These are phyloP conservation scores for Drosophila kanekoi DNA, from an alignment of 2,888 invertebrate species.

Conservation along the genomic window DNA sequence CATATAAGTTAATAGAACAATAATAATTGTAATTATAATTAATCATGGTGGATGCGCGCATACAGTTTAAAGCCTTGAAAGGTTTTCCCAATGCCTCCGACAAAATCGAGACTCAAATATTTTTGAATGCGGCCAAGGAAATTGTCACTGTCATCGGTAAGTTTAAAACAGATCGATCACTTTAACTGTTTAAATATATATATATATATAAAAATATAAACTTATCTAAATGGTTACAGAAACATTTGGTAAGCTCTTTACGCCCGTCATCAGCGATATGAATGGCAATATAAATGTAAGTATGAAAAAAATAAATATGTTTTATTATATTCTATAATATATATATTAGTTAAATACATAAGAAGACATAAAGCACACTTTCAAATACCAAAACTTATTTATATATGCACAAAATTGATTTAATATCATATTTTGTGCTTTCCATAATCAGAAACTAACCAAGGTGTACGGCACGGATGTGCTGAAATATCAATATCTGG, in stretches of 20 bases:
- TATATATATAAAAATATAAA: neutral
- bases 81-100: constrained; percentile 87
- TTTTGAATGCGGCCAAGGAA: constrained; percentile 88
- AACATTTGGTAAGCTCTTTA: constrained; percentile 90
- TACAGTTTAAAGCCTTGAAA: constrained; percentile 81
- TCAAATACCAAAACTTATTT: no score
- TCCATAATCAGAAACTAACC: constrained; percentile 87
- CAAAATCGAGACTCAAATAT: constrained; percentile 87
- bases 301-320: neutral
- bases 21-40: neutral
- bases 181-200: neutral
- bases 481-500: constrained; percentile 87
- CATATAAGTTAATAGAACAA: neutral
- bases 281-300: constrained; percentile 91
- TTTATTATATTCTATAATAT: neutral
- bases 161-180: constrained; percentile 64
- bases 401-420: neutral
- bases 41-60: constrained; percentile 59
- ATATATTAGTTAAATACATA: no score
- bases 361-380: no score
- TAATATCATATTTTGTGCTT: neutral
- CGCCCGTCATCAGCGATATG: constrained; percentile 91
- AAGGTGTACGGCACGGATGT: constrained; percentile 86
- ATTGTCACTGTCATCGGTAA: constrained; percentile 89
- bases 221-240: constrained; percentile 85